These are phyloP conservation scores for Chelmon rostratus DNA, from an alignment of 2,797 vertebrate genomes.

Conservation along the genomic window DNA sequence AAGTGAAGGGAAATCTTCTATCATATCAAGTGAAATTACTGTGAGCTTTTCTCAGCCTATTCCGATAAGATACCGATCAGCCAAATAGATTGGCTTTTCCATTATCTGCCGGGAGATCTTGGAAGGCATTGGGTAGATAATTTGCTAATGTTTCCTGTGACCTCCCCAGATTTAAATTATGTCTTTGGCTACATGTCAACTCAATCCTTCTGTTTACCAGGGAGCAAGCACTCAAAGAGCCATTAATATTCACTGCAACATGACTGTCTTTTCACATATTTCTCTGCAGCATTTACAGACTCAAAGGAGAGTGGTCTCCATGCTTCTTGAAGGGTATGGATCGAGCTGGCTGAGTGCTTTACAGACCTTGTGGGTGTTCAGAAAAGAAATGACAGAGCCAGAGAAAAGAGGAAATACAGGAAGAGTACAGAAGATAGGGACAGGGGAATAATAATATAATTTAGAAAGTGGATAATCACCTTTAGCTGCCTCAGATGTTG, in stretches of 20 bases:
- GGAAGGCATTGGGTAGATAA: slow-evolving; percentile 86
- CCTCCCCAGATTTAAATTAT: slow-evolving; percentile 87
- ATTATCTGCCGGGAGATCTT: slow-evolving; percentile 85
- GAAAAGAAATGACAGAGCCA: slow-evolving; percentile 58
- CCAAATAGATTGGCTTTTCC: slow-evolving; percentile 88
- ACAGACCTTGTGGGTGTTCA: slow-evolving; percentile 69
- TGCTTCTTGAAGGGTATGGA: slow-evolving; percentile 68
- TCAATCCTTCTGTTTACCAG: slow-evolving; percentile 81
- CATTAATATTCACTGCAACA: slow-evolving; percentile 83
- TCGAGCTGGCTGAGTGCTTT: slow-evolving; percentile 61
- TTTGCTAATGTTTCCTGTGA: slow-evolving; percentile 90
- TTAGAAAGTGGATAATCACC: slow-evolving; percentile 67
- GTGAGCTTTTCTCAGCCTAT: slow-evolving; percentile 84
- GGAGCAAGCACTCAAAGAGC: slow-evolving; percentile 76
- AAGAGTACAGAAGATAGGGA: slow-evolving; percentile 41
- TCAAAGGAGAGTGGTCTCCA: slow-evolving; percentile 62
- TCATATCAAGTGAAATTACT: slow-evolving; percentile 87
- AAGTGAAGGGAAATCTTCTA: slow-evolving; percentile 86
- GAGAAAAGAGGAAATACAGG: slow-evolving; percentile 50
- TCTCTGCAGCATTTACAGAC: slow-evolving; percentile 67
- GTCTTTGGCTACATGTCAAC: slow-evolving; percentile 85
- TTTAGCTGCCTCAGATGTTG: slow-evolving; percentile 71
- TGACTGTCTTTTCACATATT: slow-evolving; percentile 74
- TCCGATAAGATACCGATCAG: slow-evolving; percentile 88
- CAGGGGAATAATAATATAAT: slow-evolving; percentile 63